Base-by-base conservation (phyloP, 2,797 vertebrate genomes). In the Xenops minutus region DNA sequence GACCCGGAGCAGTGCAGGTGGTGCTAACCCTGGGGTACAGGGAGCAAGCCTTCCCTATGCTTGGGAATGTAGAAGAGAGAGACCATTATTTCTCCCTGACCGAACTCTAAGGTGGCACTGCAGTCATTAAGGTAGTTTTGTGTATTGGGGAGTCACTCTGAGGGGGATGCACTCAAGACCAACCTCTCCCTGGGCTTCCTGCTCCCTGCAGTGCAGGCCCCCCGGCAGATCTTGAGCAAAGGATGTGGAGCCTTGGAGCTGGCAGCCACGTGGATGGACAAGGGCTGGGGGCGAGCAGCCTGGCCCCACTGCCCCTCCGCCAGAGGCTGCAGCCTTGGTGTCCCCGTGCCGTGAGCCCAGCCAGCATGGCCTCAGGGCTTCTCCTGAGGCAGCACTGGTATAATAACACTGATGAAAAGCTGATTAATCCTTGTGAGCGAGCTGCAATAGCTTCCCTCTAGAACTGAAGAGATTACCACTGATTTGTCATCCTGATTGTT, bases 401-500 rank as follows among this genome's bases (percentile, higher is more conserved):
- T 82, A 92, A 95, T 95, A 95, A 92, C 92, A 85, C 91, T 93
- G 92, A 94, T 97, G 95, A 95, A 93, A 91, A 93, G 93, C 91
- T 96, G 88, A 88, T 95, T 89, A 88, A 92, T 83, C 32, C 86
- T 88, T 61, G 67, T 88, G 77, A 80, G 56, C 4, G 72, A 73
- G 89, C 86, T 2, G 83, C 71, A 58, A 74, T 52, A 89, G 75
- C 84, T 79, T 88, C 87, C 41, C 68, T 92, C 92, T 72, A 91
- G 80, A 96, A 89, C 78, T 74, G 49, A 89, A 85, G 85, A 89
- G 75, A 79, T 82, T 81, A 88, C 59, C 81, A 48, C 95, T 92
- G 95, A 91, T 95, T 95, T 96, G 96, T 94, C 96, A 96, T 92
- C 77, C 88, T 87, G 92, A 96, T 95, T 96, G 95, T 96, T 96